Evolutionary conservation across 2,113 vertebrate species (phyloP), one percentile per base, ranked within the genome.

Genomic region (Apteryx mantelli): DNA sequence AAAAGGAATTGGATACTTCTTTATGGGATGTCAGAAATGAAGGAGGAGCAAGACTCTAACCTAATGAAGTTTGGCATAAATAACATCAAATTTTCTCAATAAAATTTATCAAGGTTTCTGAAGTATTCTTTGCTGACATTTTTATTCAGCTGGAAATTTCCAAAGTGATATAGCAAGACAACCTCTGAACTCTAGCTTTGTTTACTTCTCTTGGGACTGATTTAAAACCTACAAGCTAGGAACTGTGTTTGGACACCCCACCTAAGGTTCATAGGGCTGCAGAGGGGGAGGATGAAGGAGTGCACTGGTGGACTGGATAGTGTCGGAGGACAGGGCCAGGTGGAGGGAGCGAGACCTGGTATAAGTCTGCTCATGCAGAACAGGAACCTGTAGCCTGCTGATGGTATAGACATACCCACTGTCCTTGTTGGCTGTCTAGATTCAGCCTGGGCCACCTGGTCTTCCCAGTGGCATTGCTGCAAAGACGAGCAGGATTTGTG

Each of bases 321-420:
- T 13, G 73, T 1, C 48, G 56, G 34, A 70, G 68, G 30, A 28
- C 6, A n/a, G 36, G 28, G 22, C 0, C 58, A 42, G 15, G 6
- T 77, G 42, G 46, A 36, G 50, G 19, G 21, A 15, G 5, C 34
- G 56, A 52, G 20, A 40, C 13, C n/a, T 34, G 34, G 5, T 20
- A 1, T 53, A 64, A 42, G 1, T 19, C 10, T 52, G 48, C 13
- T 82, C 28, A 7, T 34, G 30, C 5, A 17, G 26, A 36, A 24
- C 21, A 26, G 56, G 56, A 19, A 34, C 17, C 11, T 28, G 52
- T 11, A 12, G 46, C 38, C 13, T 3, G 2, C 44, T 71, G 56
- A 34, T 20, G 36, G 9, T 40, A 36, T 42, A 26, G n/a, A 20
- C 0, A 2, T 14, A 44, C 22, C 13, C 1, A 0, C 19, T 73